phyloP scores from a whole-genome alignment of 2,888 invertebrate species.

The Dolichopus griseipennis region DNA sequence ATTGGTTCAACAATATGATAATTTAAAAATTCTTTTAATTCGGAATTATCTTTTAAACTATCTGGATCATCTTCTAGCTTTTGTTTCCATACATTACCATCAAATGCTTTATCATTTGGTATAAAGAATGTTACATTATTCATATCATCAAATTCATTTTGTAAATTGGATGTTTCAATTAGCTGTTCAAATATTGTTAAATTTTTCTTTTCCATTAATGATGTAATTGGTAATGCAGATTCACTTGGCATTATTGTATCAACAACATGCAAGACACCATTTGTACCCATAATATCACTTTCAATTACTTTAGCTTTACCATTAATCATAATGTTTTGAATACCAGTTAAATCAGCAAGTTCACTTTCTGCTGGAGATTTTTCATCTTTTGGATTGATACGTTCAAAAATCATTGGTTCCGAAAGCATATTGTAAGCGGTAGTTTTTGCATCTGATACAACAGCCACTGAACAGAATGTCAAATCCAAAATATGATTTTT shows the following conservation, averaged over 20 bases:
- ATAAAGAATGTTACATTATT: conserved; percentile 56
- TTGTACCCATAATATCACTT: conserved; percentile 56
- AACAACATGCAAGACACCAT: conserved; percentile 64
- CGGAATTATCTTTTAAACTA: conserved; percentile 36
- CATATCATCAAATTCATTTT: conserved; percentile 48
- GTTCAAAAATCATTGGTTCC: conserved; percentile 38
- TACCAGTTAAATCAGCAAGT: conserved; percentile 44
- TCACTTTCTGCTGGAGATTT: conserved; percentile 46
- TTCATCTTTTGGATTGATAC: conserved; percentile 43
- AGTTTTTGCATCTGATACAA: conserved; percentile 44
- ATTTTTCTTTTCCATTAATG: conserved; percentile 51
- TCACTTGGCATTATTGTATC: conserved; percentile 58
- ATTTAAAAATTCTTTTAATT: conserved; percentile 50
- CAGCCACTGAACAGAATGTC: conserved; percentile 57
- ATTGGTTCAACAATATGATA: conserved; percentile 55
- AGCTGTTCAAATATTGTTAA: conserved; percentile 51
- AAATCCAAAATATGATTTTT: conserved; percentile 58
- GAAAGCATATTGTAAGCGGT: conserved; percentile 40
- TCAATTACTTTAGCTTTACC: conserved; percentile 50
- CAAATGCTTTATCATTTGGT: conserved; percentile 56
- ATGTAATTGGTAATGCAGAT: conserved; percentile 41
- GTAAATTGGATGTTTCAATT: conserved; percentile 49
- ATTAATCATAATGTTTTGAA: conserved; percentile 50
- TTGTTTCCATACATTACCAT: conserved; percentile 40
- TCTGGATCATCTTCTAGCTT: conserved; percentile 38